Percentiles rank a stretch among this genome's conserved stretches.
phyloP scores from a whole-genome alignment of 2,113 vertebrate genomes.

The Ceyx cyanopectus region DNA sequence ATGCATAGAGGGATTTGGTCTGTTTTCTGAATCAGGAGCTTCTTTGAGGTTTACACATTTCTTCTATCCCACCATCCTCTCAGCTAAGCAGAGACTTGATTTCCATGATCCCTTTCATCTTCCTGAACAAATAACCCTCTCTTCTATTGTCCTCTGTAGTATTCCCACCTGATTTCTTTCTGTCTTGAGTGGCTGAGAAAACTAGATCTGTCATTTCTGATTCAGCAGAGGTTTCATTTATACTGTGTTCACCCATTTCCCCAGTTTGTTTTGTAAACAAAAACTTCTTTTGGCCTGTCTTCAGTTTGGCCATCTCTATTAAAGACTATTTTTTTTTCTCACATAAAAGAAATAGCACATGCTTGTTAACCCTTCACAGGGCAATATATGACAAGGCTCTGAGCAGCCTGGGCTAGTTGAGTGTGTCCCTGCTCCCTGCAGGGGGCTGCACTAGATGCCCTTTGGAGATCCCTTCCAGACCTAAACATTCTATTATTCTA shows the following conservation, averaged over 20 bases:
- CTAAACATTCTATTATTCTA: too few species aligned
- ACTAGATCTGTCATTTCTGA: conserved; percentile 18
- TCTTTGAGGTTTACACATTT: conserved; percentile 13
- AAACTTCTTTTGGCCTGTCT: neutral
- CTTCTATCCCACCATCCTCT: neutral
- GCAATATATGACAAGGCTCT: neutral
- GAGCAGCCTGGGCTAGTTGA: too few species aligned
- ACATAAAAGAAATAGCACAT: neutral
- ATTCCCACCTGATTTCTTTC: conserved; percentile 47
- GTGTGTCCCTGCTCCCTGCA: too few species aligned
- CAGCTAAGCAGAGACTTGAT: conserved; percentile 16
- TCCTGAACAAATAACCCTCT: conserved; percentile 39
- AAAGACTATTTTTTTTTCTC: neutral
- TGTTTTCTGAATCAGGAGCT: conserved; percentile 22
- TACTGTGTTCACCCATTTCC: neutral
- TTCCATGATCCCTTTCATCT: conserved; percentile 52
- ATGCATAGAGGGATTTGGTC: conserved; percentile 27
- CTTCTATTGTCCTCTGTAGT: conserved; percentile 35
- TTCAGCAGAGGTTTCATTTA: conserved; percentile 33
- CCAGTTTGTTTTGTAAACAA: conserved; percentile 6
- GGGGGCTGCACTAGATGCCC: too few species aligned
- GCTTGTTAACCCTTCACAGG: neutral
- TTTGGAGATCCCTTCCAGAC: too few species aligned
- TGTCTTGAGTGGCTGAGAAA: conserved; percentile 14
- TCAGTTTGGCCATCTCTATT: neutral